phyloP scores from a whole-genome alignment of 2,113 vertebrate species.

The Rana temporaria region DNA sequence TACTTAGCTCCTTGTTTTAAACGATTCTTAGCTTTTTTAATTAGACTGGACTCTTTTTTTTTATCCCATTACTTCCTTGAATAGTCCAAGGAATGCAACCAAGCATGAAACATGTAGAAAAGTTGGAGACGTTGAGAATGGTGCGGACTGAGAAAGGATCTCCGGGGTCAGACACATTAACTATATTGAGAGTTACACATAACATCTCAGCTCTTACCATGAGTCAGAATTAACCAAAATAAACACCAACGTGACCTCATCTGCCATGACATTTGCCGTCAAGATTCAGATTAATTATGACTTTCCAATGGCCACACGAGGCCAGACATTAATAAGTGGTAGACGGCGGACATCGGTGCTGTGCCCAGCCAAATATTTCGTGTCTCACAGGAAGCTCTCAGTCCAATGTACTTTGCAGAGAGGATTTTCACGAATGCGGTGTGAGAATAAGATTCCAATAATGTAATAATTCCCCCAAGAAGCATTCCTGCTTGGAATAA shows the following conservation, averaged over 20 bases:
- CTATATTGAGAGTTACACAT: not conserved
- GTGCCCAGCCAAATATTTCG: not conserved
- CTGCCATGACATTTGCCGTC: not conserved
- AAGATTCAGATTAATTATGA: not conserved
- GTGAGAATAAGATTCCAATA: not conserved
- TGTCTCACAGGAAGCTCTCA: not conserved
- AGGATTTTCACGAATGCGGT: not conserved
- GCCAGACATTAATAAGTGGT: not conserved
- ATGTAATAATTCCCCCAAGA: not conserved
- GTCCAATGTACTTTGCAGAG: not conserved
- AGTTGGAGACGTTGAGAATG: too few species aligned
- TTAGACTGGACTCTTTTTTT: too few species aligned
- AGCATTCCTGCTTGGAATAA: not conserved
- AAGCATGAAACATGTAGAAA: too few species aligned
- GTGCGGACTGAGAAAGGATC: not conserved
- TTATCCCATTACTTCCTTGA: too few species aligned
- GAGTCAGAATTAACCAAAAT: constrained; percentile 20
- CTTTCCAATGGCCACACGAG: not conserved
- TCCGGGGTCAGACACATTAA: constrained; percentile 11
- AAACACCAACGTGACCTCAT: not conserved
- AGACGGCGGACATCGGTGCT: not conserved
- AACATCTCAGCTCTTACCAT: not conserved
- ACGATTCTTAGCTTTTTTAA: too few species aligned
- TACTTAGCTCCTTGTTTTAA: too few species aligned
- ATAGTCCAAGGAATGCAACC: too few species aligned